Evolutionary conservation across 2,797 vertebrate genomes (phyloP).

Genomic region (Paramormyrops hopkinsi): DNA sequence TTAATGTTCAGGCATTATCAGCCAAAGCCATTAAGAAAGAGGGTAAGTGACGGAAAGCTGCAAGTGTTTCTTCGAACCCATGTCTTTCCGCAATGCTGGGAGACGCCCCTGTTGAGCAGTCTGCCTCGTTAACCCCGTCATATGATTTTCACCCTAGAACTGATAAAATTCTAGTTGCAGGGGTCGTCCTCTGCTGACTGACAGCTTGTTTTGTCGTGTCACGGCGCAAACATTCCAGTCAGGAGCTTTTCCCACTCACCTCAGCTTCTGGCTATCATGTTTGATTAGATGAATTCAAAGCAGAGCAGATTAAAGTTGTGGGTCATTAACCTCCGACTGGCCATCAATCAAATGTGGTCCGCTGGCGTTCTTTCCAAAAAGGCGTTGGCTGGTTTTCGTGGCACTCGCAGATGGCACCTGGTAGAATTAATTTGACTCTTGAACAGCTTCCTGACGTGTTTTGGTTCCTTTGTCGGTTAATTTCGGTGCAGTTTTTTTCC

Average conservation of each 20-base stretch:
- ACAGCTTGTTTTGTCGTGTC: neutral
- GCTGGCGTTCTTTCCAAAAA: neutral
- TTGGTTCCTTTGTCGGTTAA: neutral
- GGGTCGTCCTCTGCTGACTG: neutral
- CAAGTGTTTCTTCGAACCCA: neutral
- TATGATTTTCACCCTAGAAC: neutral
- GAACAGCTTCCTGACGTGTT: neutral
- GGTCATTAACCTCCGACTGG: neutral
- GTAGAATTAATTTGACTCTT: neutral
- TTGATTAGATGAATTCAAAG: neutral
- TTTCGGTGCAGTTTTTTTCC: neutral
- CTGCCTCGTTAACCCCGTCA: neutral
- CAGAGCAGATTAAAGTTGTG: slow-evolving; percentile 7
- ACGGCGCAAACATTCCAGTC: neutral
- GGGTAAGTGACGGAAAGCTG: neutral
- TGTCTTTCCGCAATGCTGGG: neutral
- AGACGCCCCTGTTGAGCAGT: neutral
- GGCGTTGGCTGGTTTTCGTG: neutral
- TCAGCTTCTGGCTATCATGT: neutral
- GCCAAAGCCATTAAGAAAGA: neutral
- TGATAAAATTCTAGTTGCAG: neutral
- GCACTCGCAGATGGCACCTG: neutral
- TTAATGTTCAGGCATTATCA: neutral
- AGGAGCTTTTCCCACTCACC: neutral
- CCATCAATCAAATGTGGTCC: neutral